Evolutionary conservation across 2,888 invertebrate genomes (phyloP).

Genomic region (Thecocarcelia acutangulata): DNA sequence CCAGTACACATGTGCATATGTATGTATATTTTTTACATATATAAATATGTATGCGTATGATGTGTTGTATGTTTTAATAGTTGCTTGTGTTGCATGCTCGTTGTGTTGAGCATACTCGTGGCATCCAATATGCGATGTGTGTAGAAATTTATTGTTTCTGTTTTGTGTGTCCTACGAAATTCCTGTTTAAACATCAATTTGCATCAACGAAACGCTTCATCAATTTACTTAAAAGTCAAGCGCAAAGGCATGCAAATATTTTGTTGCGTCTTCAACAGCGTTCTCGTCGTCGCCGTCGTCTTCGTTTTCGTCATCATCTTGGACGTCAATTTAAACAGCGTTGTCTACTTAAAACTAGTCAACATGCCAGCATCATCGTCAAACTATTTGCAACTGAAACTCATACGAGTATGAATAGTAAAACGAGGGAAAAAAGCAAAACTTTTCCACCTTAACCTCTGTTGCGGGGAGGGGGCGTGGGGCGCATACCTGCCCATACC

Average conservation of each 20-base stretch:
- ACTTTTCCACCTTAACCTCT: slow-evolving; percentile 49
- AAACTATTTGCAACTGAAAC: slow-evolving; percentile 33
- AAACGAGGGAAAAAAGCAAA: slow-evolving; percentile 20
- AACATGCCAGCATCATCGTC: slow-evolving; percentile 35
- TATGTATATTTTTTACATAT: too few species aligned
- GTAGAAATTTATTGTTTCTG: slow-evolving; percentile 59
- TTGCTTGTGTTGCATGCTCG: neutral
- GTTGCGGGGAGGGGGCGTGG: slow-evolving; percentile 19
- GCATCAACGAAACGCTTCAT: slow-evolving; percentile 79
- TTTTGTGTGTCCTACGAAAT: slow-evolving; percentile 58
- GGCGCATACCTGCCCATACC: too few species aligned
- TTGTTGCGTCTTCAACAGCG: slow-evolving; percentile 37
- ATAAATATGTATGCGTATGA: slow-evolving; percentile 6
- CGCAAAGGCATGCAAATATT: slow-evolving; percentile 67
- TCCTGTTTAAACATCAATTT: slow-evolving; percentile 75
- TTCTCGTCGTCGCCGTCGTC: too few species aligned
- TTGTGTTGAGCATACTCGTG: neutral
- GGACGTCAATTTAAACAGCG: slow-evolving; percentile 9
- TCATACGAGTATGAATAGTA: neutral
- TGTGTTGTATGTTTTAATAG: slow-evolving; percentile 44
- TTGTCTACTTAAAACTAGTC: slow-evolving; percentile 56
- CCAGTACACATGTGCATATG: slow-evolving; percentile 33
- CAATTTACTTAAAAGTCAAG: slow-evolving; percentile 73
- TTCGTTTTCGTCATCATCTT: slow-evolving; percentile 33
- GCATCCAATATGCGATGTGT: slow-evolving; percentile 40